Evolutionary conservation across 2,113 vertebrate species (phyloP).

Genomic region (Callionymus lyra): DNA sequence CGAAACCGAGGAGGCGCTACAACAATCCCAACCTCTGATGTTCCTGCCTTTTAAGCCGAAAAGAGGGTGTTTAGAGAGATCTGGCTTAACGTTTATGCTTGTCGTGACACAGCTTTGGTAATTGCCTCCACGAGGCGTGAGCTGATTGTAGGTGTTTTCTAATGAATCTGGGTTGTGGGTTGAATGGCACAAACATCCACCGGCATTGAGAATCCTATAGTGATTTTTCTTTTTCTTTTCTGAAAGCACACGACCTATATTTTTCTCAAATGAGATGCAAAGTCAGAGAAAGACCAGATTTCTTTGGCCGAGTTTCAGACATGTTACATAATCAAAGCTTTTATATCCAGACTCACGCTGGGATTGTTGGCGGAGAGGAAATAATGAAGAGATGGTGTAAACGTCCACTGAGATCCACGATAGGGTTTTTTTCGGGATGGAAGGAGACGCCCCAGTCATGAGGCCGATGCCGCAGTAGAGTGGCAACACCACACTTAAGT

Average conservation of each 20-base stretch:
- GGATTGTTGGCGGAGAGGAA: slow-evolving; percentile 14
- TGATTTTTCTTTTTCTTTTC: no score
- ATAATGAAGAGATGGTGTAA: slow-evolving; percentile 40
- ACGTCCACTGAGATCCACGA: slow-evolving; percentile 47
- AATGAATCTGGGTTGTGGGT: slow-evolving; percentile 11
- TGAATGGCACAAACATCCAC: slow-evolving; percentile 13
- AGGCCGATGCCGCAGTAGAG: slow-evolving; percentile 39
- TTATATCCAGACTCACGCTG: slow-evolving; percentile 36
- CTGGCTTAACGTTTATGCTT: slow-evolving; percentile 1
- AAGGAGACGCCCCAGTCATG: slow-evolving; percentile 18
- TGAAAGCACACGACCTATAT: slow-evolving; percentile 5
- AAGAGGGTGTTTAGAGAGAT: background rate
- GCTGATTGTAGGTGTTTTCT: slow-evolving; percentile 15
- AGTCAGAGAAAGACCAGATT: slow-evolving; percentile 23
- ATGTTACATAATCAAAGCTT: slow-evolving; percentile 43
- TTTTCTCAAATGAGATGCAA: slow-evolving; percentile 12
- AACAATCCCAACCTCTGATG: slow-evolving; percentile 1
- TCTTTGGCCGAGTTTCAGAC: slow-evolving; percentile 27
- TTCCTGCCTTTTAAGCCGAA: slow-evolving; percentile 3
- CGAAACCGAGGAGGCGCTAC: no score
- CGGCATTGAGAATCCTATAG: background rate
- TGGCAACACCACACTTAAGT: slow-evolving; percentile 34
- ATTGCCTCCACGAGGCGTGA: slow-evolving; percentile 4
- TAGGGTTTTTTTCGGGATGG: slow-evolving; percentile 13
- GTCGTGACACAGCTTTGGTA: slow-evolving; percentile 14